phyloP scores from a whole-genome alignment of 1,140 invertebrate genomes.

The Meteorus sp. region DNA sequence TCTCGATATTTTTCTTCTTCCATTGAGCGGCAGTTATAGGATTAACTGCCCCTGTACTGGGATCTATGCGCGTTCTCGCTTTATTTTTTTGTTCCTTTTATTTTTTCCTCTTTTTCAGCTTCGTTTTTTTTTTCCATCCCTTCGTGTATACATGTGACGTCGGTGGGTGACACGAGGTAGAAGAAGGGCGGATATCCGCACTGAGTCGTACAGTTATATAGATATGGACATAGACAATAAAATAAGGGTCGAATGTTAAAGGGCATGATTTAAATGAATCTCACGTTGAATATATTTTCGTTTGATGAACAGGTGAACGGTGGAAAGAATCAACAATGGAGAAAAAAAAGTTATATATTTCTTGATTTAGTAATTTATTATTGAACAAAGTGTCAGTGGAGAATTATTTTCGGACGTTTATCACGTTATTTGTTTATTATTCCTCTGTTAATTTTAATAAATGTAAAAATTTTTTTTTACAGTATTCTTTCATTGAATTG shows the following conservation, averaged over 20 bases:
- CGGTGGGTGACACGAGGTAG: conserved; percentile 4
- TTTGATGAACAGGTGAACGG: conserved; percentile 6
- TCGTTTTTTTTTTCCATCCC: neutral
- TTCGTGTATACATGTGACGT: neutral
- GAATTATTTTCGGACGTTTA: no score
- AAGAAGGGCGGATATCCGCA: conserved; percentile 22
- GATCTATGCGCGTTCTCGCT: neutral
- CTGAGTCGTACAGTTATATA: neutral
- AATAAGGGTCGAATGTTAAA: conserved; percentile 24
- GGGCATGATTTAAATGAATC: conserved; percentile 19
- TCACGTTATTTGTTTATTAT: no score
- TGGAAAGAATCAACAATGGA: neutral
- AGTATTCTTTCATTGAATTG: no score
- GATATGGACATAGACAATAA: no score
- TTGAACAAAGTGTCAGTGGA: no score
- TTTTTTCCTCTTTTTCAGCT: no score
- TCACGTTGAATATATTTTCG: neutral
- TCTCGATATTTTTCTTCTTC: conserved; percentile 7
- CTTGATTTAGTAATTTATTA: no score
- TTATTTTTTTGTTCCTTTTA: neutral
- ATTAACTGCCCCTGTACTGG: conserved; percentile 16
- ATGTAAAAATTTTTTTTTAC: no score
- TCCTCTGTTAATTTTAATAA: no score
- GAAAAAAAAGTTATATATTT: neutral
- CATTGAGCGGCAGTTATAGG: conserved; percentile 7